Conservation (phyloP, 2,888 invertebrate species). For the Drosophila gaucha region DNA sequence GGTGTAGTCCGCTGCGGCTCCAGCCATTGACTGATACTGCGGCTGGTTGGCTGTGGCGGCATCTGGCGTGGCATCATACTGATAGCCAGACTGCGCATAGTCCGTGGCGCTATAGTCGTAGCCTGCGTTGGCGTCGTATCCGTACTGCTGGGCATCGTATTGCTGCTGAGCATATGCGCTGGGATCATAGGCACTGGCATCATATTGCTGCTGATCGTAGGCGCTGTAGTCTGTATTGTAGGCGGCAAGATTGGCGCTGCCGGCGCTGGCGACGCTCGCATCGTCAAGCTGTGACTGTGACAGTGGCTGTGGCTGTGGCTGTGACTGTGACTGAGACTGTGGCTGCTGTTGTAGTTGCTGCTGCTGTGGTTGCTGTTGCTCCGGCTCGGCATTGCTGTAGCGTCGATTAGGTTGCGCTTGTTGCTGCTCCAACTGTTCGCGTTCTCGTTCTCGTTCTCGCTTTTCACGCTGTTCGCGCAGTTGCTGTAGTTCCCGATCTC, state of each 20-base stretch:
- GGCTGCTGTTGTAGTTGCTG: slow-evolving; percentile 19
- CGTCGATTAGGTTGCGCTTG: slow-evolving; percentile 51
- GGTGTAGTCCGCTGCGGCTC: slow-evolving; percentile 53
- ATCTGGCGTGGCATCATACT: slow-evolving; percentile 73
- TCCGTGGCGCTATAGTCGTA: slow-evolving; percentile 72
- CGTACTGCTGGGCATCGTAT: slow-evolving; percentile 76
- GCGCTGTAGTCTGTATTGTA: slow-evolving; percentile 81
- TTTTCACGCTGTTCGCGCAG: slow-evolving; percentile 63
- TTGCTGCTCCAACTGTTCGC: slow-evolving; percentile 73
- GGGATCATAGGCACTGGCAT: slow-evolving; percentile 77
- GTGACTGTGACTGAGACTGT: slow-evolving; percentile 13
- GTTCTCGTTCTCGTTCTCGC: slow-evolving; percentile 48
- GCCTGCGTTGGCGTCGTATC: slow-evolving; percentile 59
- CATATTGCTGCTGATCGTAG: slow-evolving; percentile 83
- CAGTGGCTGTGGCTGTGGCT: slow-evolving; percentile 9
- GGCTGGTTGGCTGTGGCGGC: slow-evolving; percentile 54
- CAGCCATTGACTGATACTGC: slow-evolving; percentile 47
- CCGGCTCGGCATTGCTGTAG: slow-evolving; percentile 55
- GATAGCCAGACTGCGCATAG: slow-evolving; percentile 77
- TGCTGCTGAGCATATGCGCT: slow-evolving; percentile 75
- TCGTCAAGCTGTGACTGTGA: slow-evolving; percentile 40
- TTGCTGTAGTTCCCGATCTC: slow-evolving; percentile 56
- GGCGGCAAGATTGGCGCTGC: slow-evolving; percentile 66
- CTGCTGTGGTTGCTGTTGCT: slow-evolving; percentile 29
- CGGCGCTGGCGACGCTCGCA: slow-evolving; percentile 57